Evolutionary conservation across 2,888 invertebrate genomes (phyloP), one percentile per base, ranked within the genome.

Genomic region (Drosophila testacea): DNA sequence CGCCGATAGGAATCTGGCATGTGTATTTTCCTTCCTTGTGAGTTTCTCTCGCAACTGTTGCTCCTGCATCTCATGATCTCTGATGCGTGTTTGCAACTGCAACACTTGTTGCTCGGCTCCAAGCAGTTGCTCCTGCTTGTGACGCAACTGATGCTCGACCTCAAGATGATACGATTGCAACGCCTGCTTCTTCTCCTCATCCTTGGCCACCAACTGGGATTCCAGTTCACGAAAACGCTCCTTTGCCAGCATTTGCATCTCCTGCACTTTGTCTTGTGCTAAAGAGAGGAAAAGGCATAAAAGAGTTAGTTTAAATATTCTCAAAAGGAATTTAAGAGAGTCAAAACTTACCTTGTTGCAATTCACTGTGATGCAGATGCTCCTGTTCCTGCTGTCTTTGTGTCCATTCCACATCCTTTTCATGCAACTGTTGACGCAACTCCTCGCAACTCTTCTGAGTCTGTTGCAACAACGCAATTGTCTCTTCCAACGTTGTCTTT

Each of bases 261-360:
- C 92, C 64, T 69, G 92, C 91, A 94, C 90, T 92, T 93, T 94
- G 92, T 94, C 93, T 90, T 94, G 94, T 90, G 94, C 95, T 95
- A 89, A 0, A 6, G 4, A 4, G 1, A 2, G 3, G 27, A n/a
- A n/a, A n/a, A n/a, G n/a, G n/a, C n/a, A n/a, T n/a, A n/a, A n/a
- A 4, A 13, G 13, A n/a, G 16, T 59, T 34, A 56, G 52, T 46
- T 10, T 7, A 11, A 32, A 4, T 4, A 2, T 11, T n/a, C 9
- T 6, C 13, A 6, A 32, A 32, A 32, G 32, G 7, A 6, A 9
- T 32, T 32, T 2, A 9, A 9, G 0, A 32, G 32, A 6, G 2
- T 7, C 32, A 7, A 7, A 30, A 32, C 61, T 67, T 75, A 93
- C 93, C 91, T 90, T 91, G 92, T 50, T 90, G 88, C 69, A 92